phyloP scores from a whole-genome alignment of 1,140 invertebrate genomes.

The Cyrtorhinus lividipennis region DNA sequence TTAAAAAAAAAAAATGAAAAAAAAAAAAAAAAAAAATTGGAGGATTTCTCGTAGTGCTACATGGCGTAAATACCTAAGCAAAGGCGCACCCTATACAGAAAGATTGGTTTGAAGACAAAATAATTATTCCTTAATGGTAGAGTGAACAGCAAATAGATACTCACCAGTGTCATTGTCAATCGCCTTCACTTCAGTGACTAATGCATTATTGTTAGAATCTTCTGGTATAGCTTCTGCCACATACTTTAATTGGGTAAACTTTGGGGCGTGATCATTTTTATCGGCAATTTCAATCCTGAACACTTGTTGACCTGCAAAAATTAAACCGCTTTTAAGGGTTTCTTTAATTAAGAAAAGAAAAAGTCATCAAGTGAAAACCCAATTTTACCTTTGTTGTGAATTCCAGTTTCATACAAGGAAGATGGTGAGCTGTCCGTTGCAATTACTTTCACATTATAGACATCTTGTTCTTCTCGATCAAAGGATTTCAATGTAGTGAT shows the following conservation, averaged over 20 bases:
- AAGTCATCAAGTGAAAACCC: no score
- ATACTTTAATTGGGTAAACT: constrained; percentile 58
- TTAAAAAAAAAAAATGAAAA: neutral
- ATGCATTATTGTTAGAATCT: constrained; percentile 60
- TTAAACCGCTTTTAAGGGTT: neutral
- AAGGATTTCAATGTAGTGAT: constrained; percentile 63
- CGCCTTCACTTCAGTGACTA: constrained; percentile 69
- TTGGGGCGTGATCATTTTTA: constrained; percentile 76
- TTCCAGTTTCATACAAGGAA: constrained; percentile 46
- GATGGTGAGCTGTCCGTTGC: constrained; percentile 74
- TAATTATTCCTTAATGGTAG: no score
- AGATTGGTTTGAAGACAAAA: no score
- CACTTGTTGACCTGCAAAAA: constrained; percentile 42
- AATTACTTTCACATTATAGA: constrained; percentile 70
- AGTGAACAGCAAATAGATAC: neutral
- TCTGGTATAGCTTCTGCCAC: constrained; percentile 62
- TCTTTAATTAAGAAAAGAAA: no score
- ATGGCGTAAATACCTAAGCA: no score
- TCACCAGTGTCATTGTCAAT: constrained; percentile 53
- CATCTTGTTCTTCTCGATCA: constrained; percentile 61
- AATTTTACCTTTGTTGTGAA: constrained; percentile 44
- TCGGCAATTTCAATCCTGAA: constrained; percentile 80
- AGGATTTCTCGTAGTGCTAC: no score
- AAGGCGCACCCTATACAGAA: no score
- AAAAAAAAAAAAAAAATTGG: constrained; percentile 5